Evolutionary conservation across 2,888 invertebrate genomes (phyloP).

Genomic region (Protophormia terraenovae): DNA sequence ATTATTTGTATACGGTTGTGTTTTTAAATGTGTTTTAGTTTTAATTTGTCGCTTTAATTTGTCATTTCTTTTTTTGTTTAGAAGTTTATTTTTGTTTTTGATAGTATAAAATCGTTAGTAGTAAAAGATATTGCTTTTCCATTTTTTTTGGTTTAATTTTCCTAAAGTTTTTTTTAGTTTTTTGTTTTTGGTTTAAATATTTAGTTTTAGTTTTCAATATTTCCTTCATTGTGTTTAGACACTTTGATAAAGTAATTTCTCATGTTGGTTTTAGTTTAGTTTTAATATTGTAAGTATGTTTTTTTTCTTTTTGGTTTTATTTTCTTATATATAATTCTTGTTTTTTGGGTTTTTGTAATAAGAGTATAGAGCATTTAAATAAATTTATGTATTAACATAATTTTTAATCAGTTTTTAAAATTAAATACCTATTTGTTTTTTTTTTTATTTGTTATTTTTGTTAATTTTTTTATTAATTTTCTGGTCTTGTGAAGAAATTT

Average conservation of each 20-base stretch:
- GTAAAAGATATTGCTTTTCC: conserved; percentile 66
- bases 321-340: conserved; percentile 15
- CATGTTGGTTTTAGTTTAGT: conserved; percentile 52
- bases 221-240: conserved; percentile 61
- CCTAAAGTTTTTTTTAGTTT: conserved; percentile 36
- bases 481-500: conserved; percentile 41
- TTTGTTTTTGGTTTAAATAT: conserved; percentile 27
- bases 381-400: neutral
- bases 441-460: neutral
- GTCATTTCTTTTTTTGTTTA: neutral
- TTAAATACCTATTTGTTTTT: neutral
- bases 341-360: neutral
- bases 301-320: neutral
- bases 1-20: neutral
- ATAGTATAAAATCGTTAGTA: conserved; percentile 67
- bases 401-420: conserved; percentile 6
- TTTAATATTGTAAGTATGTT: conserved; percentile 29
- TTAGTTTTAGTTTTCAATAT: conserved; percentile 19
- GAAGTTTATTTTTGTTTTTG: neutral
- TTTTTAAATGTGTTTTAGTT: neutral
- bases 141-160: conserved; percentile 41
- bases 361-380: conserved; percentile 2
- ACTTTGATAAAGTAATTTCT: conserved; percentile 68
- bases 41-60: neutral
- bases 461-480: neutral